A percentile compares a stretch with the other conserved stretches of the same genome.
phyloP scores from a whole-genome alignment of 2,888 invertebrate genomes.

The Blastobasis adustella region DNA sequence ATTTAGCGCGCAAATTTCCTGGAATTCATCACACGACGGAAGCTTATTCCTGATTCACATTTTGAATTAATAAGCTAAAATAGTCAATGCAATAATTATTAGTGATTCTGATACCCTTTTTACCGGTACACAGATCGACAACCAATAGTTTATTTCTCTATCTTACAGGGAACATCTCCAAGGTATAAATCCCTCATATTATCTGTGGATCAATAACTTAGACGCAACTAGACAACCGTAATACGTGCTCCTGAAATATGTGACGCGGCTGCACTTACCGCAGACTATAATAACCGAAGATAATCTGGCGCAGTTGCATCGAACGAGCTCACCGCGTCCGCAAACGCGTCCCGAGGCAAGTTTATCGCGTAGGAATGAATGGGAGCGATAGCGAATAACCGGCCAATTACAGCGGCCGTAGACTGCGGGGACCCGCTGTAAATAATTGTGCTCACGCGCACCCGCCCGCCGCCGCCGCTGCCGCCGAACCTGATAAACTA shows the following conservation, averaged over 20 bases:
- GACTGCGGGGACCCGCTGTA: constrained; percentile 53
- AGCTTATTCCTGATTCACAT: constrained; percentile 32
- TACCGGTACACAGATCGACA: no score
- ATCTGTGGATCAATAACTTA: constrained; percentile 1
- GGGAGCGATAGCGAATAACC: constrained; percentile 64
- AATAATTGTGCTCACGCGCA: constrained; percentile 66
- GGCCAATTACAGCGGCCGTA: constrained; percentile 59
- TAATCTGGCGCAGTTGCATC: constrained; percentile 40
- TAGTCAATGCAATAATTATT: constrained; percentile 12
- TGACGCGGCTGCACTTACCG: constrained; percentile 12
- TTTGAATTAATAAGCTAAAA: constrained; percentile 39
- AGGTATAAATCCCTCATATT: not conserved
- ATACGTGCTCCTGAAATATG: constrained; percentile 8
- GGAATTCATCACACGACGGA: constrained; percentile 63
- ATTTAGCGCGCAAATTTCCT: constrained; percentile 65
- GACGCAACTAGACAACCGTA: constrained; percentile 3
- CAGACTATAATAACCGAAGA: constrained; percentile 23
- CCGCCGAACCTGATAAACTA: constrained; percentile 55
- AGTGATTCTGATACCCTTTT: not conserved
- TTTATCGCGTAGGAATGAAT: constrained; percentile 65
- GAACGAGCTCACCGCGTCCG: constrained; percentile 34
- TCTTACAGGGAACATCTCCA: not conserved
- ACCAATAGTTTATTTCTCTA: not conserved
- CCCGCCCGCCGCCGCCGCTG: constrained; percentile 12
- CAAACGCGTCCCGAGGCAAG: constrained; percentile 38